Base-by-base conservation (phyloP, 2,113 vertebrate species). In the Takifugu flavidus region DNA sequence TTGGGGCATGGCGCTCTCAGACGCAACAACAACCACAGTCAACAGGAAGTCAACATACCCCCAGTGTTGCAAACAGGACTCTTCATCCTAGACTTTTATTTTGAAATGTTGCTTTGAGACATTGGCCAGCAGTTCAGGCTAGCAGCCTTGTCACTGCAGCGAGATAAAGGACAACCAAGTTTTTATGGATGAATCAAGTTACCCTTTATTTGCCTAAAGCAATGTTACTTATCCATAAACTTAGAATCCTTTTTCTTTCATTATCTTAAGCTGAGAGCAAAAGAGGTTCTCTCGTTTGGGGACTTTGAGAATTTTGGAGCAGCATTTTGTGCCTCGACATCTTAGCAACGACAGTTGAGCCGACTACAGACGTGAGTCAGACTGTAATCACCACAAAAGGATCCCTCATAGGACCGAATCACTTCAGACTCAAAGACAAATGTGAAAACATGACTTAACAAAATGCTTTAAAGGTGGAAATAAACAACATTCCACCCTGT, bases 41-140 rank as follows among this genome's bases (percentile, higher is more conserved):
- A 60, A 65, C 70, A 53, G 15, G 44, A 67, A 56, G 61, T 60
- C 60, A 57, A 65, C 70, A 50, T 10, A 45, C 62, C 51, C 53
- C 49, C 31, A 5, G 5, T 34, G 34, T 39, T 31, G 29, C 4
- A 31, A 3, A 6, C 29, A 31, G 29, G 29, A 6, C 6, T 6
- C 29, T 31, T 31, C 29, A 3, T 31, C 29, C 29, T 3, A 10
- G 34, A 11, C 34, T 11, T 39, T 39, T 39, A 7, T 39, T 10
- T 39, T 7, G 34, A 39, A 39, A 10, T 39, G 34, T 39, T 39
- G 34, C 1, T 10, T 39, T 2, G 4, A 4, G 29, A 31, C 7
- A 10, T 3, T 39, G 34, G 34, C 11, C 34, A 10, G 7, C 34
- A 2, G 34, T 1, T 31, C 3, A 4, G 29, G 20, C 20, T 20